Evolutionary conservation across 2,888 invertebrate species (phyloP).

Genomic region (Xylota segnis): DNA sequence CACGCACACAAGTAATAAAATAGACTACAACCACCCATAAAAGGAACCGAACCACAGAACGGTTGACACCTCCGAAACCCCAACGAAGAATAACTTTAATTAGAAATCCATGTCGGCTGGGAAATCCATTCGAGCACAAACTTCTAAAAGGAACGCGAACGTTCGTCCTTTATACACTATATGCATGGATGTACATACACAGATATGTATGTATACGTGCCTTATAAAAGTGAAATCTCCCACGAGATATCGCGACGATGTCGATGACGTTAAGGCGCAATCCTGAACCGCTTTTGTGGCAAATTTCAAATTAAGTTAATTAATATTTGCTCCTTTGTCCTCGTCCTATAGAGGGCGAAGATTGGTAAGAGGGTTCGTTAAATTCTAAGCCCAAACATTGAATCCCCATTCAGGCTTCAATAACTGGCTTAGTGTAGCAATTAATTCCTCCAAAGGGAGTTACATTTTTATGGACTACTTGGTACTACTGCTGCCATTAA

Average conservation of each 20-base stretch:
- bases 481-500: slow-evolving; percentile 6
- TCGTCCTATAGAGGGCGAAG: neutral
- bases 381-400: slow-evolving; percentile 34
- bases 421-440: slow-evolving; percentile 47
- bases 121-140: slow-evolving; percentile 36
- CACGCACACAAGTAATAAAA: slow-evolving; percentile 29
- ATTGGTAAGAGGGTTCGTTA: neutral
- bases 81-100: slow-evolving; percentile 63
- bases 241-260: slow-evolving; percentile 27
- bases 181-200: slow-evolving; percentile 7
- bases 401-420: slow-evolving; percentile 48
- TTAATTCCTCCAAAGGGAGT: slow-evolving; percentile 52
- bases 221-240: slow-evolving; percentile 31
- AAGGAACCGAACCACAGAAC: slow-evolving; percentile 55
- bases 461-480: slow-evolving; percentile 36
- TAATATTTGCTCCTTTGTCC: slow-evolving; percentile 64
- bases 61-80: slow-evolving; percentile 55
- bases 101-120: slow-evolving; percentile 68
- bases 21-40: slow-evolving; percentile 58
- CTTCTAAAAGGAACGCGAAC: slow-evolving; percentile 35
- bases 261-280: slow-evolving; percentile 21
- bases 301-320: slow-evolving; percentile 76
- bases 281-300: slow-evolving; percentile 69
- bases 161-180: neutral
- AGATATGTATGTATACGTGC: neutral